Conservation (phyloP, 2,113 vertebrate genomes). For the Dasyurus viverrinus region DNA sequence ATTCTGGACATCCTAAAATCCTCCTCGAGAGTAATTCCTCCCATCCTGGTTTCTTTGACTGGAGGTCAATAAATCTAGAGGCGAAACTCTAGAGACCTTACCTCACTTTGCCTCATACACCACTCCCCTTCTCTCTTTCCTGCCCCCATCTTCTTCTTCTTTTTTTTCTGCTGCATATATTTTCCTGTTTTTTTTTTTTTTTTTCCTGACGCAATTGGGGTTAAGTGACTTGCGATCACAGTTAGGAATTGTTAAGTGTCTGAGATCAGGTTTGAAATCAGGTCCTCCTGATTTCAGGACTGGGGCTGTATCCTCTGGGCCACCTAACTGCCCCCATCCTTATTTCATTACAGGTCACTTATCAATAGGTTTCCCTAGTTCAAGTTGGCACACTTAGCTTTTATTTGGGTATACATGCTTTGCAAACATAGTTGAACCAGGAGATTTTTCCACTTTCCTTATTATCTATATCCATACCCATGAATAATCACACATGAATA, state of each 20-base stretch:
- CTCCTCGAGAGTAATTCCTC: neutral
- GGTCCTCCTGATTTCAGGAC: too few species aligned
- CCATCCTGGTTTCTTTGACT: neutral
- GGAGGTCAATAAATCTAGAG: neutral
- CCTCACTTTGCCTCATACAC: neutral
- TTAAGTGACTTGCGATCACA: too few species aligned
- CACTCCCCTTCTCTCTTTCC: neutral
- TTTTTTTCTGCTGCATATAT: neutral
- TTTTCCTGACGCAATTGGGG: too few species aligned
- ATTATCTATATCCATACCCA: neutral
- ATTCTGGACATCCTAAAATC: neutral
- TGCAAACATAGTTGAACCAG: neutral
- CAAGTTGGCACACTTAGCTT: neutral
- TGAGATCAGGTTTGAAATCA: too few species aligned
- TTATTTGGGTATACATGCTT: neutral
- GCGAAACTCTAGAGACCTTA: neutral
- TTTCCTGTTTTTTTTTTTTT: neutral
- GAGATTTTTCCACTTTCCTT: neutral
- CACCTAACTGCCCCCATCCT: neutral
- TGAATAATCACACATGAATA: neutral
- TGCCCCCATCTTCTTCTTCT: neutral
- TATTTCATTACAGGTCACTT: neutral
- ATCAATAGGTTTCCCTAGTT: neutral
- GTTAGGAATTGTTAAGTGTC: too few species aligned
- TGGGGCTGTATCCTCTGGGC: too few species aligned